These are phyloP conservation scores for Rhinichthys osculus DNA, from an alignment of 2,797 vertebrate genomes.

Conservation along the genomic window DNA sequence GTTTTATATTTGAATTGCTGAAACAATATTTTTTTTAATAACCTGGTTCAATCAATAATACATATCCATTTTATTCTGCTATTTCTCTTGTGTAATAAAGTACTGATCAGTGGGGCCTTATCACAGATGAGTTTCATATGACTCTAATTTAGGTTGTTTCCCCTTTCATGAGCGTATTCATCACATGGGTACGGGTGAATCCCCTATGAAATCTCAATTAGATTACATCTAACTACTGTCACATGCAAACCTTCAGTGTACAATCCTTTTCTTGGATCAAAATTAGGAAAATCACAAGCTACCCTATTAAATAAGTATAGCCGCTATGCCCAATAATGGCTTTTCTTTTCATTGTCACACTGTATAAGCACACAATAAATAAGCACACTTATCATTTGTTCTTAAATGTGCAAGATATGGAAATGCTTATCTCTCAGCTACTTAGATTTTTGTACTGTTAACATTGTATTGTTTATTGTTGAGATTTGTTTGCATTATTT, in stretches of 20 bases:
- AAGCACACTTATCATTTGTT: constrained; percentile 1
- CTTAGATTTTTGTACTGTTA: background rate
- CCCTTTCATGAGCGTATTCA: constrained; percentile 2
- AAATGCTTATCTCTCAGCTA: background rate
- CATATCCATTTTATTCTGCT: background rate
- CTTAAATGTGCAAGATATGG: background rate
- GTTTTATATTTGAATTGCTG: background rate
- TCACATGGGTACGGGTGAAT: background rate
- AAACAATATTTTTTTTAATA: background rate
- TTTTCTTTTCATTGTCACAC: background rate
- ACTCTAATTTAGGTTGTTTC: constrained; percentile 25
- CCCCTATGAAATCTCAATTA: constrained; percentile 25
- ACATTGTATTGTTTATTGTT: background rate
- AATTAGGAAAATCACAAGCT: background rate
- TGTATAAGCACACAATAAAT: background rate
- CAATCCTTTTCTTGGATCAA: background rate
- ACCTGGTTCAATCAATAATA: background rate
- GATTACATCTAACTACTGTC: constrained; percentile 31
- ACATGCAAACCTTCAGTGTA: constrained; percentile 6
- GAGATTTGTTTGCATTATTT: constrained; percentile 25
- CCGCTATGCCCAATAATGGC: background rate
- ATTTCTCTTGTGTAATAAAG: background rate
- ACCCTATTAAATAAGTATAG: background rate
- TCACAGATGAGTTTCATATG: constrained; percentile 28
- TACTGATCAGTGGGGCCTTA: background rate